phyloP scores from a whole-genome alignment of 2,797 vertebrate species.

The Betta splendens region DNA sequence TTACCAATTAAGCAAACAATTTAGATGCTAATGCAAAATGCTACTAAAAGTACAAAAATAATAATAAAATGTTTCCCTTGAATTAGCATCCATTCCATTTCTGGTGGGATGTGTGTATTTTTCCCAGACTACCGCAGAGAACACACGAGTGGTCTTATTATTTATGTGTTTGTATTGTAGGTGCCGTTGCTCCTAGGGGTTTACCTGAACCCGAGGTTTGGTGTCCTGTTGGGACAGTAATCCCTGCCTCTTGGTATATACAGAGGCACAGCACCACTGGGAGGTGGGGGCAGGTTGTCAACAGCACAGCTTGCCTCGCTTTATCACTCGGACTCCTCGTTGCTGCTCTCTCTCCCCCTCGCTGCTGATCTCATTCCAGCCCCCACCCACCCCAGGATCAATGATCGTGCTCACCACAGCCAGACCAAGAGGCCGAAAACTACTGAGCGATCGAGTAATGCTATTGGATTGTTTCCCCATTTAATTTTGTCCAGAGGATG shows the following conservation, averaged over 20 bases:
- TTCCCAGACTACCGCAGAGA: neutral
- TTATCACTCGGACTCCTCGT: constrained; percentile 63
- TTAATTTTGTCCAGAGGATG: constrained; percentile 45
- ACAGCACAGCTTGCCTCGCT: constrained; percentile 56
- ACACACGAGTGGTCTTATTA: neutral
- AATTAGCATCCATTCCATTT: neutral
- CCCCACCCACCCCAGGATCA: constrained; percentile 47
- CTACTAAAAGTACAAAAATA: constrained; percentile 5
- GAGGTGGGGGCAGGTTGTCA: constrained; percentile 57
- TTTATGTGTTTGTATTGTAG: neutral
- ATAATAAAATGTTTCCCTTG: neutral
- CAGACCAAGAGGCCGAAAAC: constrained; percentile 36
- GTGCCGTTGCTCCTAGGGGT: constrained; percentile 33
- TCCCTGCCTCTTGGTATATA: constrained; percentile 33
- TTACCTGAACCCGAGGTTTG: constrained; percentile 34
- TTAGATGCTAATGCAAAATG: neutral
- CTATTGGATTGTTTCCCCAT: constrained; percentile 60
- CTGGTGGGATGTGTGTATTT: neutral
- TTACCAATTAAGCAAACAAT: too few species aligned
- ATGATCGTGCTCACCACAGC: constrained; percentile 46
- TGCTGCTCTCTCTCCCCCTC: constrained; percentile 41
- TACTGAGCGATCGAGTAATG: constrained; percentile 52
- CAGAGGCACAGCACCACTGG: constrained; percentile 44
- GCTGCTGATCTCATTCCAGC: constrained; percentile 47
- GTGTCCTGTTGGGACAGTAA: constrained; percentile 31